Evolutionary conservation across 2,888 invertebrate species (phyloP), one percentile per base, ranked within the genome.

Genomic region (Dendrolimus houi): DNA sequence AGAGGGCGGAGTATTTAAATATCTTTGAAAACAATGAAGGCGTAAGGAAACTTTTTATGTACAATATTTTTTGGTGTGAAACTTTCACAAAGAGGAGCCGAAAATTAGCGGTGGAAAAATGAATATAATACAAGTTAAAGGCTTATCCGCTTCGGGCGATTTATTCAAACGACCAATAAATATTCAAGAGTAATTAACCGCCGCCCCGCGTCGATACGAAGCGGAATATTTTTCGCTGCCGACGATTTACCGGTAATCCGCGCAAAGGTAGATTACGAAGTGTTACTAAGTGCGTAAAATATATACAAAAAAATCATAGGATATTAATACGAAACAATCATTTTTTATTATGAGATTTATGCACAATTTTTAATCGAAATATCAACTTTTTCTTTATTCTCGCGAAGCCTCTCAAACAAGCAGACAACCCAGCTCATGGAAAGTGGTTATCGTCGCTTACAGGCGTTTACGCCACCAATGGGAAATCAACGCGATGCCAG

Each of bases 161-260:
- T 86, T 87, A 87, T 87, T 87, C 87, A 86, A 87, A 87, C 85
- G 87, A 87, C 85, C 86, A 85, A 87, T 88, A 87, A 87, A 88
- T 88, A 88, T 88, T 87, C 88, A 88, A 80, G 77, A 87, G 87
- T 87, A 87, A 87, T 87, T 87, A 87, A 84, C 85, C 82, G 71
- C 75, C 74, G 75, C 77, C 73, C 75, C 70, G 71, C 79, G 74
- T 77, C 86, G 80, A 84, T 83, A 79, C 74, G 70, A 72, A 65
- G 70, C 69, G 65, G 83, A 77, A 83, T 83, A 84, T 85, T 85
- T 86, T 83, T 85, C 75, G 77, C 79, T 72, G 75, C 79, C 76
- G 80, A 77, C 79, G 81, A 81, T 83, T 83, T 79, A 69, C 71
- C 80, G 79, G 76, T 85, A 85, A 87, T 85, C 85, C 82, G 65